Conservation (phyloP, 2,797 vertebrate genomes). For the Cephalopachus bancanus region DNA sequence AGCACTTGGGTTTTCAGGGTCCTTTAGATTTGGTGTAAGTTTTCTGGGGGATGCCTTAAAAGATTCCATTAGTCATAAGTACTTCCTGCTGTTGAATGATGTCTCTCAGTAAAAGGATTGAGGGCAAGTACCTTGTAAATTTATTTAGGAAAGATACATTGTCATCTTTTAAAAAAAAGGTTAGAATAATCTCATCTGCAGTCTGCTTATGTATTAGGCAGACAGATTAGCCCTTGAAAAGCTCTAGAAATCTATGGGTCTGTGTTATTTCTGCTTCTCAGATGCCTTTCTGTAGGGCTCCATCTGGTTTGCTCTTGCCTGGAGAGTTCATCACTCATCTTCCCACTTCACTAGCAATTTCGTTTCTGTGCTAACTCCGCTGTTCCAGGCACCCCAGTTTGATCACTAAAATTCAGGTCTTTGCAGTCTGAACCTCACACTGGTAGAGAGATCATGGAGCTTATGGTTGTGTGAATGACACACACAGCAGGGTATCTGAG, state of each 20-base stretch:
- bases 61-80: background rate
- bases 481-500: accelerated
- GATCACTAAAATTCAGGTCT: background rate
- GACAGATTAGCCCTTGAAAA: background rate
- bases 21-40: background rate
- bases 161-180: conserved; percentile 10
- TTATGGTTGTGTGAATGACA: background rate
- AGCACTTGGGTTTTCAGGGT: background rate
- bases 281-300: background rate
- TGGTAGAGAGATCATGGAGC: background rate
- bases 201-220: background rate
- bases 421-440: background rate
- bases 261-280: background rate
- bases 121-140: background rate
- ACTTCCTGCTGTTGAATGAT: background rate
- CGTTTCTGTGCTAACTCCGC: background rate
- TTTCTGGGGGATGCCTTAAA: background rate
- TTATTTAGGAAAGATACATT: background rate
- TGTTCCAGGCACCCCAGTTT: background rate
- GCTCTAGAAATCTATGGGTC: background rate
- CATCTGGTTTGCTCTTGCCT: background rate
- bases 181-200: conserved; percentile 1
- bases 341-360: background rate
- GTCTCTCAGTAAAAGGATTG: conserved; percentile 7
- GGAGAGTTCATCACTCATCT: background rate